These are phyloP conservation scores for Stenurella melanura DNA, from an alignment of 2,888 invertebrate genomes.

Conservation along the genomic window DNA sequence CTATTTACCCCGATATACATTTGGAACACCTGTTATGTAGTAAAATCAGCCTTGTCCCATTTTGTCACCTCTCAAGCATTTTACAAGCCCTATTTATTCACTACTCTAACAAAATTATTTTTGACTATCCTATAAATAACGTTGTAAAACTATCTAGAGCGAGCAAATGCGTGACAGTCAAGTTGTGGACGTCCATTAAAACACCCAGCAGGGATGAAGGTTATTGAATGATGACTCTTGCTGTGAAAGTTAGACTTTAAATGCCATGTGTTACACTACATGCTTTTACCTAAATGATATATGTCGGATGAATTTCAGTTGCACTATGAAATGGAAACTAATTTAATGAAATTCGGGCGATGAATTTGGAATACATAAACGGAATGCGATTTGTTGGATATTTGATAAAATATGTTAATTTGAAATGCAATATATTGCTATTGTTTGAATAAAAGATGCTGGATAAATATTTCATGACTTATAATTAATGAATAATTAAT, in stretches of 20 bases:
- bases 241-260: slow-evolving; percentile 20
- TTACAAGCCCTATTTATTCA: too few relatives aligned
- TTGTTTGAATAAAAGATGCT: background rate
- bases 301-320: slow-evolving; percentile 25
- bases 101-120: background rate
- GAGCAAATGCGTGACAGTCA: slow-evolving; percentile 2
- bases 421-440: background rate
- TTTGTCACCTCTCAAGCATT: too few relatives aligned
- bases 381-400: background rate
- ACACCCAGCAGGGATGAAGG: slow-evolving; percentile 1
- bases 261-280: slow-evolving; percentile 27
- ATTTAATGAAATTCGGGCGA: slow-evolving; percentile 35
- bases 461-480: background rate
- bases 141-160: background rate
- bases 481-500: too few relatives aligned
- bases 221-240: slow-evolving; percentile 28
- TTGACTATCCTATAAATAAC: too few relatives aligned
- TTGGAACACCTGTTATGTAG: too few relatives aligned
- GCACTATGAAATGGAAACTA: slow-evolving; percentile 24
- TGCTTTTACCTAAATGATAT: slow-evolving; percentile 25
- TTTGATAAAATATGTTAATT: slow-evolving; percentile 3
- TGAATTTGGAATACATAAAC: slow-evolving; percentile 23
- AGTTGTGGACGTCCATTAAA: slow-evolving; percentile 12
- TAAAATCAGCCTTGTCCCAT: too few relatives aligned
- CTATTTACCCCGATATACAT: background rate